Percentiles rank a stretch among this genome's conserved stretches.
Evolutionary conservation across 2,113 vertebrate species (phyloP).

Genomic region (Grammomys dolichurus): DNA sequence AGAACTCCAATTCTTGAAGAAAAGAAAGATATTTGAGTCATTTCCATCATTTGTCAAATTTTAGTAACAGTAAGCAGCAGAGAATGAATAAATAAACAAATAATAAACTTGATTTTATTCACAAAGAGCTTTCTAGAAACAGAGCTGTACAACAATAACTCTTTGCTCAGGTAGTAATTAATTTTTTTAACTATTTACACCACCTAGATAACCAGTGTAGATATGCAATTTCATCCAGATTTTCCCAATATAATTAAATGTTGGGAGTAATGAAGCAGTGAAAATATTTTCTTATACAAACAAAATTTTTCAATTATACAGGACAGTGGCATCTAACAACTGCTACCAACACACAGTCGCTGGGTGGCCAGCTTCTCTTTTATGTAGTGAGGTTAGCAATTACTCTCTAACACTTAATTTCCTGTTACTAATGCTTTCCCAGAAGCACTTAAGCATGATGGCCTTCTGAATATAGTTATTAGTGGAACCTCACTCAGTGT

Average conservation of each 20-base stretch:
- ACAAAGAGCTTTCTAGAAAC: slow-evolving; percentile 39
- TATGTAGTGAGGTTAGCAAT: slow-evolving; percentile 78
- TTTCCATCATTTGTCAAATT: neutral
- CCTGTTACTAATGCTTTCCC: slow-evolving; percentile 81
- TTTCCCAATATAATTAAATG: slow-evolving; percentile 70
- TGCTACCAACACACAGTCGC: slow-evolving; percentile 73
- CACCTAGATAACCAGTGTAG: slow-evolving; percentile 30
- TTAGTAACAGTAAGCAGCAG: neutral
- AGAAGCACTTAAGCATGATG: slow-evolving; percentile 82
- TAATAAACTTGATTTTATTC: slow-evolving; percentile 54
- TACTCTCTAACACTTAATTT: slow-evolving; percentile 83
- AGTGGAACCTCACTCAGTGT: slow-evolving; percentile 70
- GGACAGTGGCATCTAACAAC: slow-evolving; percentile 75
- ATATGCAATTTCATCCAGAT: slow-evolving; percentile 59
- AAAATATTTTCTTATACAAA: slow-evolving; percentile 76
- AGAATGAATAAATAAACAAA: neutral
- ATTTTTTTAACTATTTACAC: slow-evolving; percentile 46
- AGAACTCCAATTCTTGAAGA: neutral
- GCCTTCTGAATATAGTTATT: slow-evolving; percentile 83
- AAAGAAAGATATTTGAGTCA: neutral
- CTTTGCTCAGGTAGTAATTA: slow-evolving; percentile 55
- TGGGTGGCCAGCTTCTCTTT: slow-evolving; percentile 75
- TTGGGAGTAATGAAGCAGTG: slow-evolving; percentile 69
- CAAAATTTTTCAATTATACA: slow-evolving; percentile 80
- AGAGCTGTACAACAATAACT: neutral